A percentile compares a stretch with the other conserved stretches of the same genome.
phyloP scores from a whole-genome alignment of 2,797 vertebrate species.

The Bryconaethiops microstoma region DNA sequence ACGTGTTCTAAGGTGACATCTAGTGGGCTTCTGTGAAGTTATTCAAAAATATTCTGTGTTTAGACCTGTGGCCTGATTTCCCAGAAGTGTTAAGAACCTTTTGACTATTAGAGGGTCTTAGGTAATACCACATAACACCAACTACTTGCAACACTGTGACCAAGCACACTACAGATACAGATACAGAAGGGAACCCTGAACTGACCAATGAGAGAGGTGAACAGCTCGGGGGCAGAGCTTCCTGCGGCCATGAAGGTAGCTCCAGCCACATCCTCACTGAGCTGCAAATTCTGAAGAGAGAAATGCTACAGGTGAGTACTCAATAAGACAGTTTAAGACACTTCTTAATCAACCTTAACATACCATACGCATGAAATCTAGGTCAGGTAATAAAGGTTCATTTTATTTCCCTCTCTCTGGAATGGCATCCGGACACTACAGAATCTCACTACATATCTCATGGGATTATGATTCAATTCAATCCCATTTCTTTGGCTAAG shows the following conservation, averaged over 20 bases:
- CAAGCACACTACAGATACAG: neutral
- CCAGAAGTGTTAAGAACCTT: neutral
- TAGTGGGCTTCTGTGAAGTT: constrained; percentile 27
- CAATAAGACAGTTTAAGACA: neutral
- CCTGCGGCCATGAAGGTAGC: constrained; percentile 84
- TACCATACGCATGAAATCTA: neutral
- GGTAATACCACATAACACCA: constrained; percentile 1
- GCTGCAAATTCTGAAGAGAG: constrained; percentile 75
- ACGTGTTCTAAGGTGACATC: constrained; percentile 39
- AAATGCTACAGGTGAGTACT: constrained; percentile 23
- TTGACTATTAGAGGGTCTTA: neutral
- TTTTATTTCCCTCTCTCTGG: neutral
- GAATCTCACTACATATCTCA: constrained; percentile 33
- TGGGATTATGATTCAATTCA: constrained; percentile 30
- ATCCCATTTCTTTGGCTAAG: constrained; percentile 45
- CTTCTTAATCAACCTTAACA: neutral
- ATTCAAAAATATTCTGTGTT: neutral
- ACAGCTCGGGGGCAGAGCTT: constrained; percentile 83
- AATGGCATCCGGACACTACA: constrained; percentile 15
- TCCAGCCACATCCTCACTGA: constrained; percentile 82
- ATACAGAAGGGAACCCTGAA: constrained; percentile 23
- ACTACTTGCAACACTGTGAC: neutral
- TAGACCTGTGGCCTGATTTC: neutral
- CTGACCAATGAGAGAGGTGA: constrained; percentile 82
- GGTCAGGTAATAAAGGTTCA: constrained; percentile 1